phyloP scores from a whole-genome alignment of 2,113 vertebrate genomes.

The Raphicerus campestris region DNA sequence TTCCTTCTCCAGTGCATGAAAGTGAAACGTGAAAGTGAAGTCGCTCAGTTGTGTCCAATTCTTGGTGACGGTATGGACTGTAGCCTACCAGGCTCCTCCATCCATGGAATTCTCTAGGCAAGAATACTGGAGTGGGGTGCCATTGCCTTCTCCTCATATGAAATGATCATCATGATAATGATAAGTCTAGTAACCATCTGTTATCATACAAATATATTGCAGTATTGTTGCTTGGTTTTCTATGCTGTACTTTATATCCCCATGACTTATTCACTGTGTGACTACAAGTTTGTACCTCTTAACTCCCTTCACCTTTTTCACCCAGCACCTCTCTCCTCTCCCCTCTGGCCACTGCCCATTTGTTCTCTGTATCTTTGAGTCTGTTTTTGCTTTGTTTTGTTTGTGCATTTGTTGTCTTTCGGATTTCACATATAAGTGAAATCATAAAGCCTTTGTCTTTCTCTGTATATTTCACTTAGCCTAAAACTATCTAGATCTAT shows the following conservation, averaged over 20 bases:
- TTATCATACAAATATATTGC: neutral
- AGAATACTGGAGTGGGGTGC: neutral
- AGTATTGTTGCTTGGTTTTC: neutral
- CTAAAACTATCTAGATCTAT: neutral
- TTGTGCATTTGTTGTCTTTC: neutral
- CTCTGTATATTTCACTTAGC: neutral
- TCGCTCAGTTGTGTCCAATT: neutral
- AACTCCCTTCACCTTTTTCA: neutral
- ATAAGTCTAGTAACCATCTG: neutral
- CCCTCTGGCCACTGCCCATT: neutral
- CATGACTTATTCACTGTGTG: neutral
- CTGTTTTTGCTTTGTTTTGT: neutral
- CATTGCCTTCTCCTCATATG: neutral
- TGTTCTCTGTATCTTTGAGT: neutral
- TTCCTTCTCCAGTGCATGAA: neutral
- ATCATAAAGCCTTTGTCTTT: neutral
- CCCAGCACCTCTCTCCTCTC: neutral
- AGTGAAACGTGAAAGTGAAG: neutral
- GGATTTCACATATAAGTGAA: neutral
- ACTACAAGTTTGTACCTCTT: neutral
- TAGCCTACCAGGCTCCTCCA: neutral
- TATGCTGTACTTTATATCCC: neutral
- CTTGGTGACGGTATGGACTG: neutral
- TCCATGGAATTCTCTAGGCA: neutral
- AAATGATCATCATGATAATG: neutral